Evolutionary conservation across 2,888 invertebrate genomes (phyloP), one percentile per base, ranked within the genome.

Genomic region (Caenorhabditis sp.): DNA sequence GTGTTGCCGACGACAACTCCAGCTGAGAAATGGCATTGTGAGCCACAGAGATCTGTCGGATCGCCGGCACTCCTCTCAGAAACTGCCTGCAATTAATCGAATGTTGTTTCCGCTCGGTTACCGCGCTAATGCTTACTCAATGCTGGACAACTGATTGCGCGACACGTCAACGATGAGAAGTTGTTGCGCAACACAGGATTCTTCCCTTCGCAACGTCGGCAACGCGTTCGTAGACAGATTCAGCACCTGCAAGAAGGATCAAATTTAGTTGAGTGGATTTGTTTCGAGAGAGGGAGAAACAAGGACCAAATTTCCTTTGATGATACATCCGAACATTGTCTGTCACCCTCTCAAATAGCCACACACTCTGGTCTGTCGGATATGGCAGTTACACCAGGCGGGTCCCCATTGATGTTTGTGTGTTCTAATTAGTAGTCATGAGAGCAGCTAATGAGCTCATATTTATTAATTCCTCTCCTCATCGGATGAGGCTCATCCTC

Each of bases 101-200:
- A 26, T 15, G 2, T 3, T 3, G 27, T 48, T 48, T 27, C 30
- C 48, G 48, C 27, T 48, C 17, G 27, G 35, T 39, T 37, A 15
- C 15, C 37, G 41, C 30, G 27, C 20, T 30, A 11, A 66, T 50
- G 26, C 68, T 71, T 45, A 74, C 65, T 68, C 78, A 58, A 87
- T 62, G 26, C 71, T 75, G 30, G 65, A 46, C 30, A 88, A 68
- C 32, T 62, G 61, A 66, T 88, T 88, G 26, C 71, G 52, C 11
- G 86, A 84, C 22, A 88, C 41, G 62, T 88, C 87, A 24, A 81
- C 79, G n/a, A 88, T 85, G 56, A 88, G 77, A 20, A 88, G 73
- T 35, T 86, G 84, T 48, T 73, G 76, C 22, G 86, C 81, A 26
- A 70, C 30, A 62, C 88, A 88, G 13, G 70, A 37, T 27, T 74